Evolutionary conservation across 1,140 invertebrate species (phyloP).

Genomic region (Nasonia giraulti): DNA sequence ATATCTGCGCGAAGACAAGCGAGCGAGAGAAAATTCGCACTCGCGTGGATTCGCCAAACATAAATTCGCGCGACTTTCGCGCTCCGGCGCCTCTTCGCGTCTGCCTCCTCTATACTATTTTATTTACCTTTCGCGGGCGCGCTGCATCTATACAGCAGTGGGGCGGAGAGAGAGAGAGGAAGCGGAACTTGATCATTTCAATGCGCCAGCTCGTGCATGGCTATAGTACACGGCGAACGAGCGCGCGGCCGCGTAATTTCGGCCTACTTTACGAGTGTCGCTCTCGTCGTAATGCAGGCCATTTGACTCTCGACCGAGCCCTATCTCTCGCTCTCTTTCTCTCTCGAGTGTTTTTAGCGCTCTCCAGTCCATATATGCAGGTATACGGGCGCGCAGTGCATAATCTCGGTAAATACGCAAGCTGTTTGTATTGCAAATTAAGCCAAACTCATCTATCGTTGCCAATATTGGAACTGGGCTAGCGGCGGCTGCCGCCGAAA

Average conservation of each 20-base stretch:
- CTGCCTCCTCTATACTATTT: no score
- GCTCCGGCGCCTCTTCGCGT: not conserved
- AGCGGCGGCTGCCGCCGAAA: not conserved
- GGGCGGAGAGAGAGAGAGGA: no score
- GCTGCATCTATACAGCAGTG: no score
- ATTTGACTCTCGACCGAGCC: not conserved
- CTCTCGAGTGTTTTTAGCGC: not conserved
- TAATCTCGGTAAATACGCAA: constrained; percentile 24
- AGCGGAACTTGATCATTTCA: not conserved
- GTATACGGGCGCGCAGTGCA: not conserved
- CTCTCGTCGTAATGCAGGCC: no score
- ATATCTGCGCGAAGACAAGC: not conserved
- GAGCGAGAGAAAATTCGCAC: no score
- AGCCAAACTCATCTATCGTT: not conserved
- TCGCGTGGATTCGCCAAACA: no score
- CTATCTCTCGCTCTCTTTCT: no score
- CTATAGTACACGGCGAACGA: no score
- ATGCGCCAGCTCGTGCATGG: no score
- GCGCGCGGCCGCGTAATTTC: not conserved
- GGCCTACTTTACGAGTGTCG: not conserved
- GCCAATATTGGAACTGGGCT: constrained; percentile 8
- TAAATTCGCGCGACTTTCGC: not conserved
- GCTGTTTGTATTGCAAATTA: constrained; percentile 28
- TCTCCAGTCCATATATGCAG: not conserved
- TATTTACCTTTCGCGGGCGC: no score